Evolutionary conservation across 1,140 invertebrate species (phyloP).

Genomic region (Bombus pyrosoma): DNA sequence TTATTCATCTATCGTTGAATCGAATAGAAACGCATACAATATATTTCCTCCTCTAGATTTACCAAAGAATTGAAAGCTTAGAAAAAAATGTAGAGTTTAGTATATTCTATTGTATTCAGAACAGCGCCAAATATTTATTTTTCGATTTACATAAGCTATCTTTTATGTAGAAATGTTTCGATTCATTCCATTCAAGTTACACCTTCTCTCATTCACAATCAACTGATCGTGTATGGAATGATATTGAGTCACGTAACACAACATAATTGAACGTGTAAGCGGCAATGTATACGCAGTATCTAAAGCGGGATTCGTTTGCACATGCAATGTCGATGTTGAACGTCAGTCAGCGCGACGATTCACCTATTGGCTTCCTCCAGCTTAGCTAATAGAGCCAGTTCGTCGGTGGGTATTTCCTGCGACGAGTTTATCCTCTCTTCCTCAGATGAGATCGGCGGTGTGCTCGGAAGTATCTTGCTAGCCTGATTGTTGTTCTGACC

Average conservation of each 20-base stretch:
- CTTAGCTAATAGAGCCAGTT: conserved; percentile 93
- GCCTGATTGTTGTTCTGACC: conserved; percentile 49
- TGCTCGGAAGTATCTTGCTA: conserved; percentile 55
- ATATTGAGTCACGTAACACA: background rate
- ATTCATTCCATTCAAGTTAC: background rate
- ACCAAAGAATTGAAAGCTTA: no score
- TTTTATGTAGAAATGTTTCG: background rate
- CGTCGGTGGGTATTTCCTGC: conserved; percentile 82
- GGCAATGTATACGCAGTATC: background rate
- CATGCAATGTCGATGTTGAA: conserved; percentile 19
- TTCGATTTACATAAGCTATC: background rate
- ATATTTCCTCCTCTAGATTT: background rate
- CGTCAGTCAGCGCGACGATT: conserved; percentile 38
- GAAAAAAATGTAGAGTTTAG: no score
- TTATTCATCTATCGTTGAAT: no score
- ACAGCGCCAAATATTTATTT: background rate
- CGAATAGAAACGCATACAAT: no score
- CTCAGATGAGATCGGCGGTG: conserved; percentile 40
- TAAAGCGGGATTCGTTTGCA: conserved; percentile 20
- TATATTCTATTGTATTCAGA: no score
- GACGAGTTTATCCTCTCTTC: conserved; percentile 56
- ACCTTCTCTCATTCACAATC: background rate
- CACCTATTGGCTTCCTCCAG: conserved; percentile 96
- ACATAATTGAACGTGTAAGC: background rate
- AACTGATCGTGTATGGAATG: background rate